Percentiles rank a stretch among this genome's conserved stretches.
Conservation (phyloP, 2,797 vertebrate genomes). For the Sebastolobus altivelis region DNA sequence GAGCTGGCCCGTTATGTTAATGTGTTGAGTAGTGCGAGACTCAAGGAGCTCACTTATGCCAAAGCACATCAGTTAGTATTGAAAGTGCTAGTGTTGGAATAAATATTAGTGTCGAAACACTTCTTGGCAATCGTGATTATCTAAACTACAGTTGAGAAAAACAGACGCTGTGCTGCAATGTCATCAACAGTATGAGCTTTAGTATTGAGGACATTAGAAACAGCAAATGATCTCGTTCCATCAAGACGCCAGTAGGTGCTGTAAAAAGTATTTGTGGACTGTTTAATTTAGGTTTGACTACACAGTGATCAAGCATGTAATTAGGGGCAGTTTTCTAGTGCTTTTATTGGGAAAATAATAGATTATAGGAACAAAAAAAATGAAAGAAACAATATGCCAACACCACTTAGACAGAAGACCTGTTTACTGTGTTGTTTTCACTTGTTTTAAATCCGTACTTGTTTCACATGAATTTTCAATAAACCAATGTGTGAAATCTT, state of each 20-base stretch:
- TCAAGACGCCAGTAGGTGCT: neutral
- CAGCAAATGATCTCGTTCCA: neutral
- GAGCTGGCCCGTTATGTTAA: neutral
- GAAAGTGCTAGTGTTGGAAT: conserved; percentile 23
- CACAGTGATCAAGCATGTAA: neutral
- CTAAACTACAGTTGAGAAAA: conserved; percentile 2
- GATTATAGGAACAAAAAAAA: neutral
- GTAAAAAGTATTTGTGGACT: neutral
- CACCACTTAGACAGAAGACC: neutral
- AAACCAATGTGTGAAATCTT: neutral
- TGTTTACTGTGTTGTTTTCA: neutral
- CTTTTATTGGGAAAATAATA: conserved; percentile 20
- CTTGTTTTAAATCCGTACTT: neutral
- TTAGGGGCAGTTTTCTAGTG: neutral
- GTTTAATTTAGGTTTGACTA: neutral
- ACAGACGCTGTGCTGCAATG: conserved; percentile 4
- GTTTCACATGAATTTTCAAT: neutral
- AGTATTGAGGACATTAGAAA: conserved; percentile 1
- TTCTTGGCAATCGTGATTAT: conserved; percentile 21
- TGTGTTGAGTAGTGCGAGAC: neutral
- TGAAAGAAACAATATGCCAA: neutral
- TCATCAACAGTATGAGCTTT: conserved; percentile 2
- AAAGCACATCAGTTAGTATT: neutral
- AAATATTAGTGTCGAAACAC: conserved; percentile 47
- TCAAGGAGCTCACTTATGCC: neutral